Conservation (phyloP, 1,140 invertebrate genomes). For the Eulimnadia texana region DNA sequence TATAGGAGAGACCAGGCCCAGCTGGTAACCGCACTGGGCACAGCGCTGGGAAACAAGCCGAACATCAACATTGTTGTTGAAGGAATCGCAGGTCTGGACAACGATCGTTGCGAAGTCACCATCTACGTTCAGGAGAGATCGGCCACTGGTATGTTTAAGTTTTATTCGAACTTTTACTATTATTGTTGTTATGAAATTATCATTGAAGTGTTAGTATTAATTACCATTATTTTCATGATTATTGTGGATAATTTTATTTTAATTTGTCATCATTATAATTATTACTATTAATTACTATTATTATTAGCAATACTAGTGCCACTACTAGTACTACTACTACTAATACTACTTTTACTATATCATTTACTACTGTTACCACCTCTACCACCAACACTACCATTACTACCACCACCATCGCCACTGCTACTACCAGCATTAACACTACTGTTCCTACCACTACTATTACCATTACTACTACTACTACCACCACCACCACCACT, state of each 20-base stretch:
- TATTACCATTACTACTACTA: too few relatives aligned
- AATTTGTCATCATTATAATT: neutral
- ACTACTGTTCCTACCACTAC: too few relatives aligned
- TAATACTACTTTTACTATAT: too few relatives aligned
- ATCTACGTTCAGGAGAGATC: constrained; percentile 36
- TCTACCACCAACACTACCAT: too few relatives aligned
- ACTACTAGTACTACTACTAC: too few relatives aligned
- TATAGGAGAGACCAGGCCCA: constrained; percentile 49
- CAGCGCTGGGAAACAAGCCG: constrained; percentile 59
- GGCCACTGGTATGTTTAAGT: constrained; percentile 2
- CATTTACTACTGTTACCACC: too few relatives aligned
- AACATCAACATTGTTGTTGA: constrained; percentile 64
- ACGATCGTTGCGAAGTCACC: constrained; percentile 58
- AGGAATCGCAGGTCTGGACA: constrained; percentile 51
- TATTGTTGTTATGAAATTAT: too few relatives aligned
- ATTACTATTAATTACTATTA: neutral
- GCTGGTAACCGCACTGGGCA: constrained; percentile 46
- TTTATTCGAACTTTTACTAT: neutral
- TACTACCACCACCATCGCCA: too few relatives aligned
- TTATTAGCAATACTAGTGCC: too few relatives aligned
- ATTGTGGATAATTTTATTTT: neutral
- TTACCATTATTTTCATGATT: neutral
- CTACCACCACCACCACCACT: too few relatives aligned
- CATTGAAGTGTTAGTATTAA: too few relatives aligned
- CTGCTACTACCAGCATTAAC: too few relatives aligned